phyloP scores from a whole-genome alignment of 1,140 invertebrate species.

The Heliconius nattereri region DNA sequence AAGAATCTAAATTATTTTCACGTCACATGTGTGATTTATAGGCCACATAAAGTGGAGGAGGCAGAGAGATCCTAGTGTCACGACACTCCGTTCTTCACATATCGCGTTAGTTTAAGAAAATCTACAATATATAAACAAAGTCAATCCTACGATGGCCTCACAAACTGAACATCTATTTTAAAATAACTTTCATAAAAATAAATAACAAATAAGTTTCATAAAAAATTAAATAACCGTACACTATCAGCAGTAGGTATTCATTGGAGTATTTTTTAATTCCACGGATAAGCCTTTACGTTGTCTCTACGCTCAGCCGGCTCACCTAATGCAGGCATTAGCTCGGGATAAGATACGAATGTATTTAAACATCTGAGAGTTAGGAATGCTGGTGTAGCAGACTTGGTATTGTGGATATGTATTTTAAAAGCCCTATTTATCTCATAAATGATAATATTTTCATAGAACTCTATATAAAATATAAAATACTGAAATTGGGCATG shows the following conservation, averaged over 20 bases:
- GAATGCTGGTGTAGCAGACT: background rate
- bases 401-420: background rate
- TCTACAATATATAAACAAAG: too few relatives aligned
- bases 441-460: background rate
- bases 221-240: background rate
- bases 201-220: background rate
- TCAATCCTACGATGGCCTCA: too few relatives aligned
- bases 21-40: too few relatives aligned
- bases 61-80: too few relatives aligned
- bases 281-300: background rate
- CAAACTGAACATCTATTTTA: background rate
- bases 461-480: background rate
- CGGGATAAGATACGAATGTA: conserved; percentile 8
- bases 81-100: too few relatives aligned
- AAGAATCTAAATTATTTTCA: too few relatives aligned
- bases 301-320: background rate
- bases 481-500: too few relatives aligned
- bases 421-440: background rate
- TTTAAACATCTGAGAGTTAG: conserved; percentile 5
- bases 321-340: conserved; percentile 8
- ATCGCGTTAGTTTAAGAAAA: too few relatives aligned
- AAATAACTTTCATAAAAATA: background rate
- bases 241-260: background rate
- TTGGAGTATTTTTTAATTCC: background rate
- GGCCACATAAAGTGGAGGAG: too few relatives aligned